Evolutionary conservation across 2,797 vertebrate species (phyloP), one percentile per base, ranked within the genome.

Genomic region (Pseudomugil tenellus): DNA sequence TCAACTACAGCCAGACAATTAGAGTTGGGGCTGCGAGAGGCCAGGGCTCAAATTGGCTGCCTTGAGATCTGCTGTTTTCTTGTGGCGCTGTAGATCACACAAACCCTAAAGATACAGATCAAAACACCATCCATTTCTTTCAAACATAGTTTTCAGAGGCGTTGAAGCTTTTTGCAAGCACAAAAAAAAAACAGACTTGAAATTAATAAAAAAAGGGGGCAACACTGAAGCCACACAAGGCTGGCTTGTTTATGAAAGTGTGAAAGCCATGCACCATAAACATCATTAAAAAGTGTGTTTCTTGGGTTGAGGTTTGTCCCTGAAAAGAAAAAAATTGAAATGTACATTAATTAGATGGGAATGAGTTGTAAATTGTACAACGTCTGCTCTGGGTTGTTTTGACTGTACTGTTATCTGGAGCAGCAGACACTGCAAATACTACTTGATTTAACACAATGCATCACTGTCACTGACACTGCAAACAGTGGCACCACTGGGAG

Each of bases 371-470:
- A 29, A 41, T 39, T 21, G 25, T 6, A 7, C 19, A 52, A 21
- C 25, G 32, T 19, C 19, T 19, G 29, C 41, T 49, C 16, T 17
- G 52, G 43, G 83, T 63, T 62, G 46, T 73, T 78, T 69, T 75
- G 66, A 67, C 76, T 46, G 48, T 21, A 26, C 32, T 39, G 63
- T 81, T 87, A 84, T 88, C 79, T 23, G 13, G 12, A 59, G 11
- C 53, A 67, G 79, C 85, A 84, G 77, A 25, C 58, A 35, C 29
- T 72, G 74, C 0, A 16, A 31, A 62, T 86, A 63, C 72, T 78
- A 80, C 90, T 88, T 66, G 79, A 54, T 60, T 72, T 61, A 84
- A 87, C 82, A 58, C 74, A 57, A 76, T 70, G 63, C 60, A 85
- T 85, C 67, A 60, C 28, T 77, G 83, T 85, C 75, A 84, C 19